These are phyloP conservation scores for Calameuta pallipes DNA, from an alignment of 2,888 invertebrate species.

Conservation along the genomic window DNA sequence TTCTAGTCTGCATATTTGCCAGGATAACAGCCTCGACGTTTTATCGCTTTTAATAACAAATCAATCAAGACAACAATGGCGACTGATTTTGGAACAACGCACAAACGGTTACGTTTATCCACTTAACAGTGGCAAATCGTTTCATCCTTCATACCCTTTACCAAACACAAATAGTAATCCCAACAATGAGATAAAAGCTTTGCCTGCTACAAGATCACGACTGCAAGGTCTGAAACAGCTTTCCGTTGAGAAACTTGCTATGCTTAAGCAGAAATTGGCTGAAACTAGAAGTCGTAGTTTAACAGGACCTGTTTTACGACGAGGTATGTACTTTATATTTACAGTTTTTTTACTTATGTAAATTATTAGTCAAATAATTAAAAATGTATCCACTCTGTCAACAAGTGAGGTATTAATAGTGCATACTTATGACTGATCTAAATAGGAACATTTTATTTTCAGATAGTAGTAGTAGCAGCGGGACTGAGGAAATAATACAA, in stretches of 20 bases:
- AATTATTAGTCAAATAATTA: background rate
- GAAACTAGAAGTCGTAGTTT: constrained; percentile 66
- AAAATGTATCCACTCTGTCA: background rate
- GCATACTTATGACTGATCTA: background rate
- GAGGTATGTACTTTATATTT: background rate
- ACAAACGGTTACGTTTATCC: constrained; percentile 80
- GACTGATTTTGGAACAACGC: constrained; percentile 83
- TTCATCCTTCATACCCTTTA: constrained; percentile 22
- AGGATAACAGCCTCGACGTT: constrained; percentile 77
- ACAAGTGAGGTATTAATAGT: background rate
- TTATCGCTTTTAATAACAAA: constrained; percentile 77
- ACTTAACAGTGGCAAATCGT: constrained; percentile 40
- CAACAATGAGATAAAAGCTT: constrained; percentile 59
- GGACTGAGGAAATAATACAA: constrained; percentile 45
- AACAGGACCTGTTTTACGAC: background rate
- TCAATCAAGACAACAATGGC: constrained; percentile 82
- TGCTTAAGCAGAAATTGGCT: constrained; percentile 73
- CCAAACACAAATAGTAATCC: constrained; percentile 46
- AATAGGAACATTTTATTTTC: constrained; percentile 6
- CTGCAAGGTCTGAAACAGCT: constrained; percentile 75
- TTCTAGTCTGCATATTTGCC: constrained; percentile 75
- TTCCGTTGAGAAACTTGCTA: constrained; percentile 76
- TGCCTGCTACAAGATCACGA: constrained; percentile 67
- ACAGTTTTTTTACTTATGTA: background rate
- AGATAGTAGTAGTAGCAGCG: constrained; percentile 40